Base-by-base conservation (phyloP, 2,113 vertebrate genomes). In the Cervus canadensis region DNA sequence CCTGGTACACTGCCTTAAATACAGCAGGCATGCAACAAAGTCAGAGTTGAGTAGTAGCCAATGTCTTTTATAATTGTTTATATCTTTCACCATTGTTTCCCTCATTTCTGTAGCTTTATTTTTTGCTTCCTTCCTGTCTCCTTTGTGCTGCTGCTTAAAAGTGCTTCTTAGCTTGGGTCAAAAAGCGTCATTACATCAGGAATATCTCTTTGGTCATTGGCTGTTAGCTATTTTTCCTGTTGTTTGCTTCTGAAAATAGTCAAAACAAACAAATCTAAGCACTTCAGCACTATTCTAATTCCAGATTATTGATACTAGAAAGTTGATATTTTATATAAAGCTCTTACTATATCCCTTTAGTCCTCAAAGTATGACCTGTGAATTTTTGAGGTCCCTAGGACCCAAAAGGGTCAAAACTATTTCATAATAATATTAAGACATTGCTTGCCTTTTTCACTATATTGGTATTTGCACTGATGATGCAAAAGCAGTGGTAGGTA, bases 101-200 rank as follows among this genome's bases (percentile, higher is more conserved):
- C 76, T 45, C n/a, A 11, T 89, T 82, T 93, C 56, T 86, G 2
- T 91, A 45, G 79, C 28, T 94, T 10, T 83, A 23, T 67, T 1
- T 59, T 83, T 19, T 60, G 40, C 78, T 28, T 52, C 28, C 57
- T 91, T 82, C 28, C 30, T 71, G 14, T 85, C 26, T 87, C 40
- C 7, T 96, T 89, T 95, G 59, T 87, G 25, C 45, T 78, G 33
- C 33, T 96, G n/a, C 71, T 92, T 86, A 28, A 86, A 96, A 85
- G 33, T 79, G n/a, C 33, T 54, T 45, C 7, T 82, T 82, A 74
- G 15, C 57, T 78, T 84, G 21, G 4, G 12, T 89, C 78, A 56
- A 23, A 94, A 91, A 84, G 19, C 1, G 12, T 79, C n/a, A 74
- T 67, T 92, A 56, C 21, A 43, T 81, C 26, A 52, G 25, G 7